phyloP scores from a whole-genome alignment of 2,888 invertebrate genomes.

The Oligia latruncula region DNA sequence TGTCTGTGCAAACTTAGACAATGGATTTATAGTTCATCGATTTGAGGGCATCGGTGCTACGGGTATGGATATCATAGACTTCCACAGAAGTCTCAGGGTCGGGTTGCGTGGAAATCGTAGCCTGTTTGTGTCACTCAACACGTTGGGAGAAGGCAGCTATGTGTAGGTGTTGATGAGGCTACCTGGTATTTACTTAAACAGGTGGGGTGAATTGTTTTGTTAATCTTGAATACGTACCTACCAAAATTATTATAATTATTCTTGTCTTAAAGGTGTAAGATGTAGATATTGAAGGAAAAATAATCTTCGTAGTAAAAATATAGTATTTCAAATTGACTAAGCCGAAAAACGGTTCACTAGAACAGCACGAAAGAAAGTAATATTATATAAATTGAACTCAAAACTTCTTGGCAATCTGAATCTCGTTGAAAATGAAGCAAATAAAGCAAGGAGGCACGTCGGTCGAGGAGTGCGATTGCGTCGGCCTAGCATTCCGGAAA shows the following conservation, averaged over 20 bases:
- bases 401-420: constrained; percentile 83
- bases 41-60: constrained; percentile 84
- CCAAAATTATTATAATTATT: neutral
- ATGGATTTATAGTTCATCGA: constrained; percentile 90
- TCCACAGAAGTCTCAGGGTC: constrained; percentile 57
- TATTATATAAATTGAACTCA: constrained; percentile 81
- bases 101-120: constrained; percentile 47
- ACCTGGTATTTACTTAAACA: constrained; percentile 9
- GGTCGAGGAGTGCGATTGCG: constrained; percentile 75
- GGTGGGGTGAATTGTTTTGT: neutral
- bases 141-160: neutral
- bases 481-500: constrained; percentile 77
- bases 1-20: constrained; percentile 90
- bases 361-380: constrained; percentile 72
- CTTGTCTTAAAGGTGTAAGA: neutral
- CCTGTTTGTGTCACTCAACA: constrained; percentile 33
- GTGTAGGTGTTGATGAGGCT: neutral
- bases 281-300: neutral
- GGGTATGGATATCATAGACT: constrained; percentile 75
- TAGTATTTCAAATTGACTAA: constrained; percentile 61
- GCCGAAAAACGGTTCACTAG: constrained; percentile 68
- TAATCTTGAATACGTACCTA: neutral
- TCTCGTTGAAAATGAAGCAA: constrained; percentile 82
- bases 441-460: constrained; percentile 78
- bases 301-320: neutral